A percentile compares a stretch with the other conserved stretches of the same genome.
phyloP scores from a whole-genome alignment of 2,797 vertebrate genomes.

The Rhynchotus rufescens region DNA sequence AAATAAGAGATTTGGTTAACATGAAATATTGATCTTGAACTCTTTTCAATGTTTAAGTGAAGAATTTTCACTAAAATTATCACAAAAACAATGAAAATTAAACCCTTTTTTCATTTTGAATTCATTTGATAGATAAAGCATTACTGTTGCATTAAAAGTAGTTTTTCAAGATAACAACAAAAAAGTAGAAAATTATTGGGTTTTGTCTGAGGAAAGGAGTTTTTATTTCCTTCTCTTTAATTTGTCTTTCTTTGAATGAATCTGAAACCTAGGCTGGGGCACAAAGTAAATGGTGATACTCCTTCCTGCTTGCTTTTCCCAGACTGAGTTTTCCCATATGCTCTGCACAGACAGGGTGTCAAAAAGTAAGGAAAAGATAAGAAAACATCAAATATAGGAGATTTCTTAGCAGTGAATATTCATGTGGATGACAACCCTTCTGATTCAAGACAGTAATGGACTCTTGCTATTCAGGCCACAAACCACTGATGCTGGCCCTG shows the following conservation, averaged over 20 bases:
- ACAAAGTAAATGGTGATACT: not conserved
- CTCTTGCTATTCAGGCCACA: not conserved
- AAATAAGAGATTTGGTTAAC: not conserved
- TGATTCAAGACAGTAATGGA: not conserved
- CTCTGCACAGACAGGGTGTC: not conserved
- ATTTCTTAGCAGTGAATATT: not conserved
- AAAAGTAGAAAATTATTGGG: not conserved
- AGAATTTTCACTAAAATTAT: not conserved
- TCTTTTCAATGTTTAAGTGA: not conserved
- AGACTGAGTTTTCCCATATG: not conserved
- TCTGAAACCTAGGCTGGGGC: not conserved
- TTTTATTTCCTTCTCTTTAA: not conserved
- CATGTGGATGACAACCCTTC: not conserved
- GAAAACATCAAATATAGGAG: fast-evolving
- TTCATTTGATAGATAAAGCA: not conserved
- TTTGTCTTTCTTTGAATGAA: not conserved
- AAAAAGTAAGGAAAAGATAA: not conserved
- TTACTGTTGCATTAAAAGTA: not conserved
- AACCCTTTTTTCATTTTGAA: not conserved
- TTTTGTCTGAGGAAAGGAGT: not conserved
- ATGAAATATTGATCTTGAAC: not conserved
- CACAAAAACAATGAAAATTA: not conserved
- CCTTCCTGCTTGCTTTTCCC: not conserved
- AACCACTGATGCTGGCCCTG: not conserved
- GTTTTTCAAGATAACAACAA: not conserved